phyloP scores from a whole-genome alignment of 1,140 invertebrate species.

The Formica exsecta region DNA sequence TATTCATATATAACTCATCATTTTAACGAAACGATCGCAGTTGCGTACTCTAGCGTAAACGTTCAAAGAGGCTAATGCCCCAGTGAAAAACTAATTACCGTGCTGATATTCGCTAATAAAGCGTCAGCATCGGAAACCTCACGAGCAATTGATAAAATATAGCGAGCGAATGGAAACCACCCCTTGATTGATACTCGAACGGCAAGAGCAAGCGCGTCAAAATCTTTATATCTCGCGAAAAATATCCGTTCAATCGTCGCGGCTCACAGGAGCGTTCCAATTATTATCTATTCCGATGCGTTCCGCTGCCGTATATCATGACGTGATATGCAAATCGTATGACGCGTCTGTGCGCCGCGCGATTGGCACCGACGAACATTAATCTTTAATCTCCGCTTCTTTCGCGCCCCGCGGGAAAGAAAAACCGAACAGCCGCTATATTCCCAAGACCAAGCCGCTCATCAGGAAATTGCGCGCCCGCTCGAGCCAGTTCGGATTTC shows the following conservation, averaged over 20 bases:
- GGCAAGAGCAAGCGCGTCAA: not conserved
- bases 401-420: conserved; percentile 50
- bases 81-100: conserved; percentile 44
- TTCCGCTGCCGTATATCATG: not conserved
- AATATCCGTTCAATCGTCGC: conserved; percentile 32
- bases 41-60: conserved; percentile 19
- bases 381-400: conserved; percentile 65
- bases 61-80: conserved; percentile 41
- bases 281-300: conserved; percentile 33
- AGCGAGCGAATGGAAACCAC: conserved; percentile 20
- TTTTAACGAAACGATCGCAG: conserved; percentile 45
- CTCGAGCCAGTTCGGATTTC: conserved; percentile 39
- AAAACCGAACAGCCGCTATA: conserved; percentile 52
- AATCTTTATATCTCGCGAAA: conserved; percentile 31
- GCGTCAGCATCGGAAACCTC: conserved; percentile 10
- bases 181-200: conserved; percentile 8
- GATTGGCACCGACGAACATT: conserved; percentile 25
- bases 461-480: conserved; percentile 55
- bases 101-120: conserved; percentile 15
- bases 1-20: conserved; percentile 49
- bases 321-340: conserved; percentile 16
- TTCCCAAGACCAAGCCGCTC: conserved; percentile 49
- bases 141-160: conserved; percentile 31
- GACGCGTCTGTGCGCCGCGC: conserved; percentile 17
- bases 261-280: conserved; percentile 16